Evolutionary conservation across 2,113 vertebrate species (phyloP).

Genomic region (Reinhardtius hippoglossoides): DNA sequence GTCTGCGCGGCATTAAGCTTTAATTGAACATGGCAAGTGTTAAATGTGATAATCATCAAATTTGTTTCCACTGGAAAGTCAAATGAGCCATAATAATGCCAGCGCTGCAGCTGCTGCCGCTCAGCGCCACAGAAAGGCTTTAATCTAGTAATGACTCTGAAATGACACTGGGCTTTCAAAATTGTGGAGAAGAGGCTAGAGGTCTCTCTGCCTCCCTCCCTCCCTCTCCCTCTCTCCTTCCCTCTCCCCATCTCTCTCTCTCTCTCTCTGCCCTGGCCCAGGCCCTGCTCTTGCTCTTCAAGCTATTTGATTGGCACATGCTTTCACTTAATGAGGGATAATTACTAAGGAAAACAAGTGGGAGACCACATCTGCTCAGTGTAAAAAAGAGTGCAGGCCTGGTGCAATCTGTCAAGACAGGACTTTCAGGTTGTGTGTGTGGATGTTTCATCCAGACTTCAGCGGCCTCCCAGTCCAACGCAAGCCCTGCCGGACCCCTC

Average conservation of each 20-base stretch:
- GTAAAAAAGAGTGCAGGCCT: constrained; percentile 84
- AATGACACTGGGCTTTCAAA: constrained; percentile 71
- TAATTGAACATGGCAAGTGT: constrained; percentile 67
- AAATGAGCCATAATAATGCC: constrained; percentile 70
- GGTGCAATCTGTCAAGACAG: constrained; percentile 86
- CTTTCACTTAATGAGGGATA: constrained; percentile 97
- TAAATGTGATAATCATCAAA: constrained; percentile 75
- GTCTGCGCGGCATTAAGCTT: constrained; percentile 26
- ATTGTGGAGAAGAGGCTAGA: constrained; percentile 70
- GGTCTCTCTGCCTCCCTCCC: constrained; percentile 52
- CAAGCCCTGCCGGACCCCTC: constrained; percentile 62
- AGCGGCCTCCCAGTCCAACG: constrained; percentile 71
- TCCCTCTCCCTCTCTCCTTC: constrained; percentile 22
- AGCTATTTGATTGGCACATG: constrained; percentile 96
- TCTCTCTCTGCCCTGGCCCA: constrained; percentile 43
- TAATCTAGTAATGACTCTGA: constrained; percentile 80
- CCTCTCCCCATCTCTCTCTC: constrained; percentile 29
- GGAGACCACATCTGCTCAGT: constrained; percentile 91
- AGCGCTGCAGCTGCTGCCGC: constrained; percentile 57
- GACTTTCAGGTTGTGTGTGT: constrained; percentile 72
- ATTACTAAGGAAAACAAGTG: constrained; percentile 98
- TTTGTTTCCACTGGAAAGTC: constrained; percentile 73
- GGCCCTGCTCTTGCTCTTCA: constrained; percentile 85
- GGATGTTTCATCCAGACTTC: constrained; percentile 79
- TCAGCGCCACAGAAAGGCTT: constrained; percentile 50